phyloP scores from a whole-genome alignment of 1,140 invertebrate species.

The Drosophila nigrodunni region DNA sequence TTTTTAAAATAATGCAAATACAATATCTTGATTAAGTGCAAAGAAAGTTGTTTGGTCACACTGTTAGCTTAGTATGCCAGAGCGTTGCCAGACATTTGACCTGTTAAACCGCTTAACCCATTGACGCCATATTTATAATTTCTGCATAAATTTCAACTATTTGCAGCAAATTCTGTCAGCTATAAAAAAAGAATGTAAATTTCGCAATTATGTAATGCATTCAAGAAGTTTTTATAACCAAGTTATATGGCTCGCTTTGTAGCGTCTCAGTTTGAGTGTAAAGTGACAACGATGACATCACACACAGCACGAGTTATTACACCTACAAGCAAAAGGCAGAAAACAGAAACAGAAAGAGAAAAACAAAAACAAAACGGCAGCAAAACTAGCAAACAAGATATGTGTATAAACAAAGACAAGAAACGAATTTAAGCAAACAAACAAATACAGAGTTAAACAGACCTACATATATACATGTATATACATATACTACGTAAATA shows the following conservation, averaged over 20 bases:
- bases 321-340: slow-evolving; percentile 55
- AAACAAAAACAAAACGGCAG: slow-evolving; percentile 20
- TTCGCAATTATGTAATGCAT: slow-evolving; percentile 6
- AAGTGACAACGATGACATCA: slow-evolving; percentile 75
- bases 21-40: too few species aligned
- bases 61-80: too few species aligned
- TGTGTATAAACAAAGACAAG: slow-evolving; percentile 57
- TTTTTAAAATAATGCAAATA: too few species aligned
- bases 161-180: background rate
- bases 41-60: too few species aligned
- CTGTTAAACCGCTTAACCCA: too few species aligned
- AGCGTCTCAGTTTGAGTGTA: slow-evolving; percentile 28
- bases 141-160: too few species aligned
- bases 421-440: slow-evolving; percentile 68
- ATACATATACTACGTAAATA: background rate
- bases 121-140: too few species aligned
- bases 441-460: slow-evolving; percentile 46
- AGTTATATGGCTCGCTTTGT: slow-evolving; percentile 8
- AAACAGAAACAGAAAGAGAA: slow-evolving; percentile 23
- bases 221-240: slow-evolving; percentile 8
- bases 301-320: slow-evolving; percentile 54
- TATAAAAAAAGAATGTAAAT: slow-evolving; percentile 3
- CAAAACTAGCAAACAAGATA: slow-evolving; percentile 56
- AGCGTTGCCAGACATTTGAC: too few species aligned
- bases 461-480: slow-evolving; percentile 18